Evolutionary conservation across 2,888 invertebrate genomes (phyloP), one percentile per base, ranked within the genome.

Genomic region (Synanthedon tipuliformis): DNA sequence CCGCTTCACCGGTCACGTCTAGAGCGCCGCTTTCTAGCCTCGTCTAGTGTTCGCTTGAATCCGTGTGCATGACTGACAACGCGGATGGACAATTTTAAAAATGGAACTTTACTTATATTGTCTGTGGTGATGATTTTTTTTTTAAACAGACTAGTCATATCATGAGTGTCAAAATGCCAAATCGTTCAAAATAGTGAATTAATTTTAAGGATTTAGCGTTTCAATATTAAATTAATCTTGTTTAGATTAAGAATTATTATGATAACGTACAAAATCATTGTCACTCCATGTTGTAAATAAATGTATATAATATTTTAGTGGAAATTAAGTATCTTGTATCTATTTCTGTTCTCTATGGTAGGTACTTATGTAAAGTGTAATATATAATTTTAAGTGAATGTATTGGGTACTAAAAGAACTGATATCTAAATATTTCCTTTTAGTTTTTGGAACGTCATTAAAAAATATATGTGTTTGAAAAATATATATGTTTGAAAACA

Each of bases 1-100:
- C 91, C 0, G 82, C 90, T 11, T 92, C 91, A 57, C 92, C 92
- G 0, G 92, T 91, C 23, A 88, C 89, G 10, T 90, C 90, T 51
- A 81, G 92, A 68, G 91, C 92, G 56, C 92, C 92, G 51, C 88
- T 92, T 64, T 91, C 92, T 10, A 90, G 91, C 58, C 78, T 92
- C 61, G 92, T 92, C 73, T 90, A 89, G 89, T 88, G 78, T 72
- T 68, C 78, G 71, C 69, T 81, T 59, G 73, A 82, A 63, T 72
- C 77, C 76, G 78, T 74, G 65, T 69, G 71, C 62, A 63, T 67
- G 55, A 63, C 61, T 54, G 63, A 66, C 57, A 66, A 62, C 61
- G 75, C 69, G 54, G 67, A 61, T 56, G 65, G 71, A 75, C 59
- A 71, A 65, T 55, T 57, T 67, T 64, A 59, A 49, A 45, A 45